Evolutionary conservation across 1,140 invertebrate species (phyloP).

Genomic region (Bombus impatiens): DNA sequence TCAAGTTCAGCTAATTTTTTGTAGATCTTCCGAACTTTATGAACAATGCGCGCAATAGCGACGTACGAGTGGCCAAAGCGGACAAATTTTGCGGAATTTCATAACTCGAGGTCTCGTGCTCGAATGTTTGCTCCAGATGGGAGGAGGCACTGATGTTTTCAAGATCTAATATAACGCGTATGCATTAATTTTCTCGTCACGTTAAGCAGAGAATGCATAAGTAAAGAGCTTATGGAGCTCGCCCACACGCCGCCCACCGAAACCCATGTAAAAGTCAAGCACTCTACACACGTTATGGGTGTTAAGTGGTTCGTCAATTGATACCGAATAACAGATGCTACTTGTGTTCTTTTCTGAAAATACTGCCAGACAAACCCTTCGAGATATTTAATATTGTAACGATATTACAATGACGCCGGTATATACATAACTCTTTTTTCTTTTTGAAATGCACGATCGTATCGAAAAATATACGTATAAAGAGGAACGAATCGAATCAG

Average conservation of each 20-base stretch:
- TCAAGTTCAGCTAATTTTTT: neutral
- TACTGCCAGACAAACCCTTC: neutral
- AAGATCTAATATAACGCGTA: conserved; percentile 19
- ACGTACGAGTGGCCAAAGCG: neutral
- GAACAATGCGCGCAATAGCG: neutral
- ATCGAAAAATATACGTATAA: neutral
- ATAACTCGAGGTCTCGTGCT: neutral
- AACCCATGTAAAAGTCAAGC: conserved; percentile 63
- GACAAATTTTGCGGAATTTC: neutral
- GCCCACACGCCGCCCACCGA: conserved; percentile 70
- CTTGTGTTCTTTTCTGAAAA: conserved; percentile 44
- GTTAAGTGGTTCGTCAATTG: conserved; percentile 72
- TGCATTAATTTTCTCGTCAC: conserved; percentile 61
- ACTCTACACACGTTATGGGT: conserved; percentile 59
- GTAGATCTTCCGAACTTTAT: neutral
- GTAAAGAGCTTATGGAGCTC: conserved; percentile 63
- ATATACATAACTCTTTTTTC: neutral
- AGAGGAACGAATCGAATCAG: conserved; percentile 35
- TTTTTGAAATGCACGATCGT: neutral
- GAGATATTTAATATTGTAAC: neutral
- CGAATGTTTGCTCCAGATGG: neutral
- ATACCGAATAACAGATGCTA: conserved; percentile 55
- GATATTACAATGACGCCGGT: neutral
- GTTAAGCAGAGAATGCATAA: conserved; percentile 67
- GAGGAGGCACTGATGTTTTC: conserved; percentile 5